Evolutionary conservation across 2,888 invertebrate species (phyloP).

Genomic region (Petrolisthes manimaculis): DNA sequence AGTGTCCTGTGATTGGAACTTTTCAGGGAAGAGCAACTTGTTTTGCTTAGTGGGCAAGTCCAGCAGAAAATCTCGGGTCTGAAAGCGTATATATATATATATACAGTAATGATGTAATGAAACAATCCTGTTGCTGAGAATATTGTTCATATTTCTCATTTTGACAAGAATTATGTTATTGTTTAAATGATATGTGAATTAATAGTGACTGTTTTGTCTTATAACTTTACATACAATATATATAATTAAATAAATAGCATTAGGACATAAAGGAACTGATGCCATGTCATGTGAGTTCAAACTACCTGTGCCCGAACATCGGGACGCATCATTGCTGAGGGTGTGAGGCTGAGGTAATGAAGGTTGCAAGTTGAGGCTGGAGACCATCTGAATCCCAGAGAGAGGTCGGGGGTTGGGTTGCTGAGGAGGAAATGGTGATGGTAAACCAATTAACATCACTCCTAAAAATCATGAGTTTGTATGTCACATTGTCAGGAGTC

Average conservation of each 20-base stretch:
- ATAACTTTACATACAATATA: neutral
- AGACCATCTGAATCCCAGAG: neutral
- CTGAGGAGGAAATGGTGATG: neutral
- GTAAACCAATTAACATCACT: too few species aligned
- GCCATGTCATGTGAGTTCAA: neutral
- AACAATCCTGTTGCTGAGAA: too few species aligned
- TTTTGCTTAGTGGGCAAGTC: neutral
- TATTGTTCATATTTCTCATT: neutral
- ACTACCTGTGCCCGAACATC: neutral
- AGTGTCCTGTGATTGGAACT: neutral
- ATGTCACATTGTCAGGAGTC: too few species aligned
- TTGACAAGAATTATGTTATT: neutral
- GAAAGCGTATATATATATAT: neutral
- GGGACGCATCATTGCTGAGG: neutral
- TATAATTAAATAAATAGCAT: neutral
- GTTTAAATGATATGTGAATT: neutral
- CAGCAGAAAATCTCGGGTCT: neutral
- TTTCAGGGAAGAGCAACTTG: conserved; percentile 3
- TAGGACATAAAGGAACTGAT: neutral
- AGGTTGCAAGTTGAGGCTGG: neutral
- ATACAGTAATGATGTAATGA: neutral
- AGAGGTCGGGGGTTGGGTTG: conserved; percentile 7
- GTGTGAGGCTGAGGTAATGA: neutral
- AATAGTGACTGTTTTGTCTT: too few species aligned
- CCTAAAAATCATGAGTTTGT: too few species aligned